Percentiles rank a stretch among this genome's conserved stretches.
phyloP scores from a whole-genome alignment of 2,888 invertebrate genomes.

The Chalcosyrphus nemorum region DNA sequence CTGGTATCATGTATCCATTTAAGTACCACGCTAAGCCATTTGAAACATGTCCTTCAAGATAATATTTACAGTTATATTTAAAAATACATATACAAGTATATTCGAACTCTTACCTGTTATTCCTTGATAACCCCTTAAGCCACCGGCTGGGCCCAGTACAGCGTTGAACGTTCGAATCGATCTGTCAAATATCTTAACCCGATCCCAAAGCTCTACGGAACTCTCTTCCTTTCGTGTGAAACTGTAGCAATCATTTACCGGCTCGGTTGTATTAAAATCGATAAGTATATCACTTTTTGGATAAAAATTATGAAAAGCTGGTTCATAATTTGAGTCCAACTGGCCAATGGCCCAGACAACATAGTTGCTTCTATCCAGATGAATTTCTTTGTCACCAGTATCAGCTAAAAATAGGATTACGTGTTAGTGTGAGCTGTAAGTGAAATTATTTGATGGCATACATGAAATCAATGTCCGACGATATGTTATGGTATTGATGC shows the following conservation, averaged over 20 bases:
- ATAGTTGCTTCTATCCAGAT: conserved; percentile 85
- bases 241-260: conserved; percentile 87
- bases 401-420: conserved; percentile 84
- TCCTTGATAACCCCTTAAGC: conserved; percentile 89
- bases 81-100: neutral
- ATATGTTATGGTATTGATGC: conserved; percentile 91
- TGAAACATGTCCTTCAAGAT: conserved; percentile 85
- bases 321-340: conserved; percentile 89
- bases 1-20: conserved; percentile 93
- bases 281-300: conserved; percentile 88
- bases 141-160: conserved; percentile 92
- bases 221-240: conserved; percentile 84
- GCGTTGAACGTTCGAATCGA: conserved; percentile 91
- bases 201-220: conserved; percentile 84
- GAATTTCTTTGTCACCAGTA: conserved; percentile 88
- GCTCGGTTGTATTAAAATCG: conserved; percentile 86
- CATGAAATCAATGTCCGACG: conserved; percentile 89
- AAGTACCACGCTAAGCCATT: conserved; percentile 95
- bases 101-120: conserved; percentile 83
- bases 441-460: conserved; percentile 81
- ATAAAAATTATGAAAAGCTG: conserved; percentile 91
- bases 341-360: conserved; percentile 93
- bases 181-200: conserved; percentile 86
- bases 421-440: neutral
- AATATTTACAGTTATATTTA: neutral